phyloP scores from a whole-genome alignment of 2,113 vertebrate genomes.

The Nothocercus julius region DNA sequence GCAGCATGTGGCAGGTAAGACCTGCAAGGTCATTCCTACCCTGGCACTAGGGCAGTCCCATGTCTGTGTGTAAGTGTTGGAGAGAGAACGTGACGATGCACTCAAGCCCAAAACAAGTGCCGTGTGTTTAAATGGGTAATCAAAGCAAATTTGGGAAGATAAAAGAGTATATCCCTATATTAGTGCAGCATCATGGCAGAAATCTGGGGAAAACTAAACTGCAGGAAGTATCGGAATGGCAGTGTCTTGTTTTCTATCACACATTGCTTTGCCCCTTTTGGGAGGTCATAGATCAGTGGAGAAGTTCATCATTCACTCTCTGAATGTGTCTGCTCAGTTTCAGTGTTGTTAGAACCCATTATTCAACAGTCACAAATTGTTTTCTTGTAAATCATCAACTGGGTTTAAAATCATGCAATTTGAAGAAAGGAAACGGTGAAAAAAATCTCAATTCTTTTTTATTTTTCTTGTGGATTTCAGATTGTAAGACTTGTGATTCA shows the following conservation, averaged over 20 bases:
- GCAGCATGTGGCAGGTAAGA: not conserved
- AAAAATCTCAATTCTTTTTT: not conserved
- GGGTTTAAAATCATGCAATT: not conserved
- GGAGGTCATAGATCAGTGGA: not conserved
- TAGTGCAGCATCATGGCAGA: not conserved
- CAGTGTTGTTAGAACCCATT: not conserved
- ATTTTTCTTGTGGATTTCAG: not conserved
- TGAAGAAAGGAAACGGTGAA: not conserved
- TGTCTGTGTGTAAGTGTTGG: not conserved
- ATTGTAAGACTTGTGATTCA: not conserved
- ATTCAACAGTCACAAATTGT: not conserved
- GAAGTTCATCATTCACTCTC: not conserved
- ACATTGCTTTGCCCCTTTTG: not conserved
- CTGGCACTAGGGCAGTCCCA: not conserved
- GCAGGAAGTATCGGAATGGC: not conserved
- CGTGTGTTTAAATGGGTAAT: not conserved
- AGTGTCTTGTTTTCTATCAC: not conserved
- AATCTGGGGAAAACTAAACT: not conserved
- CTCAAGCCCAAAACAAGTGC: not conserved
- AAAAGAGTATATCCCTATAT: not conserved
- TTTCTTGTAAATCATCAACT: not conserved
- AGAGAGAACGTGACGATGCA: not conserved
- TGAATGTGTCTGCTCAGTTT: not conserved
- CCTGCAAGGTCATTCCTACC: fast-evolving
- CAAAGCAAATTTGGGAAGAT: not conserved